Evolutionary conservation across 2,797 vertebrate genomes (phyloP).

Genomic region (Oryzias dopingdopingensis): DNA sequence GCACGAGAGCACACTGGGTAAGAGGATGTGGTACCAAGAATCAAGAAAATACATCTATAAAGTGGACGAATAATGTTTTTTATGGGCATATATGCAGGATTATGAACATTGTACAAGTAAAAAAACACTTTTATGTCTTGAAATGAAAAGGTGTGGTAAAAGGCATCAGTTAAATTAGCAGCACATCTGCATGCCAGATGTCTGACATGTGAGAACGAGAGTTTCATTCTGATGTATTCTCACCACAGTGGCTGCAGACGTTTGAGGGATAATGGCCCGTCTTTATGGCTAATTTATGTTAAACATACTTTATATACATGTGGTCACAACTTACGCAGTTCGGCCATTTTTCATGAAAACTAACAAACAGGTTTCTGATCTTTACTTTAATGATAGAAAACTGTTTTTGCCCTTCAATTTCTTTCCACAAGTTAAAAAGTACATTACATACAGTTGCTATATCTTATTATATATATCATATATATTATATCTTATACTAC

Average conservation of each 20-base stretch:
- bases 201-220: conserved; percentile 11
- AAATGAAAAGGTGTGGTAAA: conserved; percentile 33
- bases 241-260: conserved; percentile 13
- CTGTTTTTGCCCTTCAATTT: no score
- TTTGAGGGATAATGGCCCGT: conserved; percentile 2
- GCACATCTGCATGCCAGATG: conserved; percentile 54
- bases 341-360: not conserved
- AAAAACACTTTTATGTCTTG: conserved; percentile 8
- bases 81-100: conserved; percentile 12
- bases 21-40: conserved; percentile 25
- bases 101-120: conserved; percentile 7
- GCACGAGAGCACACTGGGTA: conserved; percentile 22
- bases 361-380: no score
- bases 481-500: no score
- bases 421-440: no score
- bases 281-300: conserved; percentile 10
- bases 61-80: conserved; percentile 33
- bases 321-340: not conserved
- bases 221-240: conserved; percentile 25
- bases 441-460: no score
- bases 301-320: not conserved
- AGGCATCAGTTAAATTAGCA: conserved; percentile 28
- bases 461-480: no score
- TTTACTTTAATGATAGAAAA: no score
- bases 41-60: conserved; percentile 21